Percentiles rank a stretch among this genome's conserved stretches.
Conservation (phyloP, 2,888 invertebrate species). For the Caenorhabditis auriculariae region DNA sequence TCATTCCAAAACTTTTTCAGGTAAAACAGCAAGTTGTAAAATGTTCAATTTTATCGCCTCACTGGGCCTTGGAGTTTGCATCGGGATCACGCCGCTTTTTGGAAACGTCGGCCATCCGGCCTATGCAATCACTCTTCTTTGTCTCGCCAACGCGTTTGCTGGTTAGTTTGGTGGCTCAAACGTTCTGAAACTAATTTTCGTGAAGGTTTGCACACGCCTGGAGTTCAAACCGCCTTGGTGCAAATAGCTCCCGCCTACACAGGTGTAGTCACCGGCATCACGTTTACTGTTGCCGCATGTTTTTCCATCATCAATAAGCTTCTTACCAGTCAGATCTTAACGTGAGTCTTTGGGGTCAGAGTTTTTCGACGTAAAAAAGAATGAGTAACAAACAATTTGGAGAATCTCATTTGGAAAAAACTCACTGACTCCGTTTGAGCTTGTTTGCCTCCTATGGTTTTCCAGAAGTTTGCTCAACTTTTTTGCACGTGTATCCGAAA, state of each 20-base stretch:
- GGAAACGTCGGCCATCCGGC: slow-evolving; percentile 26
- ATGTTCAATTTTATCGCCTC: slow-evolving; percentile 52
- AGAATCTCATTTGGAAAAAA: neutral
- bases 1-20: slow-evolving; percentile 19
- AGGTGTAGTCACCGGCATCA: slow-evolving; percentile 58
- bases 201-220: slow-evolving; percentile 59
- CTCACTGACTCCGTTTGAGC: neutral
- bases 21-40: slow-evolving; percentile 39
- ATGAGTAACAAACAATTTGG: slow-evolving; percentile 1
- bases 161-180: slow-evolving; percentile 27
- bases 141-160: slow-evolving; percentile 59
- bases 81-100: slow-evolving; percentile 55
- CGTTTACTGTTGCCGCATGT: slow-evolving; percentile 57
- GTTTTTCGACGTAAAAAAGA: neutral
- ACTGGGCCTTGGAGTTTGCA: slow-evolving; percentile 56
- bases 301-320: slow-evolving; percentile 59
- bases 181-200: neutral
- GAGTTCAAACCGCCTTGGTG: slow-evolving; percentile 61
- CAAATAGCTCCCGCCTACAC: slow-evolving; percentile 61
- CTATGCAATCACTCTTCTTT: slow-evolving; percentile 50
- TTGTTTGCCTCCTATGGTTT: too few relatives aligned
- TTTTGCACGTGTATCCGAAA: too few relatives aligned
- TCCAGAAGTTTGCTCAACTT: too few relatives aligned
- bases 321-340: slow-evolving; percentile 47
- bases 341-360: slow-evolving; percentile 13